phyloP scores from a whole-genome alignment of 2,888 invertebrate species.

The Cataglyphis rosenhaueri region DNA sequence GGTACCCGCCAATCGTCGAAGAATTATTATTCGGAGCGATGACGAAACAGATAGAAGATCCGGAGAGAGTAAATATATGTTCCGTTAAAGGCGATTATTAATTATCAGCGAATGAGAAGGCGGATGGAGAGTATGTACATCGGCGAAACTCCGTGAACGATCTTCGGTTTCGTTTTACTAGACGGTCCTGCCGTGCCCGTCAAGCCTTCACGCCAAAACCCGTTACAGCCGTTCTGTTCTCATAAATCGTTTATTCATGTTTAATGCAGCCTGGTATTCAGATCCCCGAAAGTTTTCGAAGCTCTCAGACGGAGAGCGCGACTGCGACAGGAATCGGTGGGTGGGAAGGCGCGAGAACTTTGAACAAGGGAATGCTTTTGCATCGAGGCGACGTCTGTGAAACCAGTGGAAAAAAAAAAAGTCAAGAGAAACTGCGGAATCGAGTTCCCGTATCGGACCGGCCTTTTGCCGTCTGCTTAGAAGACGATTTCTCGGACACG shows the following conservation, averaged over 20 bases:
- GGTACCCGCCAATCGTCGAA: conserved; percentile 66
- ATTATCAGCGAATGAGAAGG: conserved; percentile 78
- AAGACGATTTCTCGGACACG: conserved; percentile 40
- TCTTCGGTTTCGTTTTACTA: conserved; percentile 62
- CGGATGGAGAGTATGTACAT: conserved; percentile 61
- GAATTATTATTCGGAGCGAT: conserved; percentile 80
- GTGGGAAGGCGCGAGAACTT: conserved; percentile 73
- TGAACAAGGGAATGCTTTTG: conserved; percentile 85
- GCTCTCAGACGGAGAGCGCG: conserved; percentile 77
- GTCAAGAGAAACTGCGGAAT: conserved; percentile 60
- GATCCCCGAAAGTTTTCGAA: conserved; percentile 75
- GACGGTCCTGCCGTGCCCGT: conserved; percentile 24
- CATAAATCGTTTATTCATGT: conserved; percentile 84
- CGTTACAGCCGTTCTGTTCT: conserved; percentile 65
- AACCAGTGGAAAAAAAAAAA: conserved; percentile 77
- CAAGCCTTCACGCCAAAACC: conserved; percentile 15
- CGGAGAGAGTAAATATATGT: conserved; percentile 47
- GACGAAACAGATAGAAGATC: conserved; percentile 80
- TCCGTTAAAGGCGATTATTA: conserved; percentile 76
- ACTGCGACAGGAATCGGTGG: conserved; percentile 59
- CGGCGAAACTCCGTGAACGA: conserved; percentile 49
- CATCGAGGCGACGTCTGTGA: conserved; percentile 78
- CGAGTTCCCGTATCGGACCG: conserved; percentile 39
- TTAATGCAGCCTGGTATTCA: conserved; percentile 80
- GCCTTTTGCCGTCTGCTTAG: conserved; percentile 45